Evolutionary conservation across 1,140 invertebrate genomes (phyloP).

Genomic region (Aphis craccivora): DNA sequence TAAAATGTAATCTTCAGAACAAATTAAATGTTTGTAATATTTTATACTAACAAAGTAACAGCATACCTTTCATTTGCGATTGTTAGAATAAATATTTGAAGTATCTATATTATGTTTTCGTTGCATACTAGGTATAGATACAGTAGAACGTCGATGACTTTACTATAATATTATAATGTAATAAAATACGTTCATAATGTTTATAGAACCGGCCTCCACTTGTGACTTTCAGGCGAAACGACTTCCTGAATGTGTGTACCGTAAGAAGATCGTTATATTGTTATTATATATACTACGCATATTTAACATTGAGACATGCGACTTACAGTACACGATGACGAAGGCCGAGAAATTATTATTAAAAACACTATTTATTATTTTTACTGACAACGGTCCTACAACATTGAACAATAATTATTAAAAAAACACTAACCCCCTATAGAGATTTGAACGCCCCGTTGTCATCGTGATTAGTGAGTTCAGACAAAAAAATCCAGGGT

Average conservation of each 20-base stretch:
- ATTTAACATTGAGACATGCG: constrained; percentile 24
- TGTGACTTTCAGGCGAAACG: constrained; percentile 43
- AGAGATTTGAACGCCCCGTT: constrained; percentile 30
- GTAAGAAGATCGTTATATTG: constrained; percentile 24
- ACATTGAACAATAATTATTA: neutral
- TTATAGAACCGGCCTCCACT: constrained; percentile 15
- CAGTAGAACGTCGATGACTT: constrained; percentile 2
- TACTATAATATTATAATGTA: neutral
- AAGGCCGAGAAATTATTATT: neutral
- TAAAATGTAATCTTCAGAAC: neutral
- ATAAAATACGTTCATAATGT: neutral
- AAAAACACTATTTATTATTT: neutral
- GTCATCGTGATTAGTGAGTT: neutral
- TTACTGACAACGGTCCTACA: neutral
- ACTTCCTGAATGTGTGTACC: constrained; percentile 32
- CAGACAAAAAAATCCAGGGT: neutral
- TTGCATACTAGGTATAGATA: neutral
- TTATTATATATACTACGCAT: neutral
- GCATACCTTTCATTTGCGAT: neutral
- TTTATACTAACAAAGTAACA: neutral
- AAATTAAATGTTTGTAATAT: neutral
- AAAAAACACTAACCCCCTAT: neutral
- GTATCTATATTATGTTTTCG: neutral
- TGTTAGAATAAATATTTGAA: neutral
- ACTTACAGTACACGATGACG: neutral